Base-by-base conservation (phyloP, 2,113 vertebrate genomes). In the Tapirus terrestris region DNA sequence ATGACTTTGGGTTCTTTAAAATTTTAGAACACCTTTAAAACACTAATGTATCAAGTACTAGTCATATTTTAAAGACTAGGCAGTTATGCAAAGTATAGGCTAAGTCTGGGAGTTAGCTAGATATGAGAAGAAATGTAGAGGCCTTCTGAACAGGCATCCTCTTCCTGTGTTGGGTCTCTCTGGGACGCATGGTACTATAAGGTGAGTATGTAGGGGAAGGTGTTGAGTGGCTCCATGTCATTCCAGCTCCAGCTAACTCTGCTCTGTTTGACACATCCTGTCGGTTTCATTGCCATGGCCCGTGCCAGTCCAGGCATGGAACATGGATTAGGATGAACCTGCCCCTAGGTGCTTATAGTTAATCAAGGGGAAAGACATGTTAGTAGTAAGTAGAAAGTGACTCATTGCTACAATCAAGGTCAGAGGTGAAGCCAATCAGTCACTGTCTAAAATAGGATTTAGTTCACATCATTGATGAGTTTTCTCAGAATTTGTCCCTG, bases 251-350 rank as follows among this genome's bases (percentile, higher is more conserved):
- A 31, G n/a, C 8, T n/a, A 21, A 23, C 23, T 81, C 27, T 29
- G 9, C 39, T 48, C 20, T 23, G 13, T n/a, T 65, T 65, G 10
- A 21, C 29, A 36, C 1, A 4, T 33, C n/a, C 45, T 33, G 10
- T 45, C n/a, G 51, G 21, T 48, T 36, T 85, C 61, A 61, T 85
- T 56, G 51, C 9, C 6, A 2, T 61, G 29, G 2, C 29, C 45
- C 21, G 3, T 63, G 2, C 14, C 27, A 2, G 7, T 67, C 23
- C 0, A 0, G 31, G 3, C 4, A 2, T 36, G 25, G 53, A 61
- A 76, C 6, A 9, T 29, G 67, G n/a, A 53, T 31, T 84, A 27
- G 43, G 14, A 25, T 61, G 65, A 48, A 75, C n/a, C 21, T 88
- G 33, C 5, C 29, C 9, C 68, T 27, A 21, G 58, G n/a, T 83